These are phyloP conservation scores for Trididemnum clinides DNA, from an alignment of 23 tunicate genomes.

Conservation along the genomic window DNA sequence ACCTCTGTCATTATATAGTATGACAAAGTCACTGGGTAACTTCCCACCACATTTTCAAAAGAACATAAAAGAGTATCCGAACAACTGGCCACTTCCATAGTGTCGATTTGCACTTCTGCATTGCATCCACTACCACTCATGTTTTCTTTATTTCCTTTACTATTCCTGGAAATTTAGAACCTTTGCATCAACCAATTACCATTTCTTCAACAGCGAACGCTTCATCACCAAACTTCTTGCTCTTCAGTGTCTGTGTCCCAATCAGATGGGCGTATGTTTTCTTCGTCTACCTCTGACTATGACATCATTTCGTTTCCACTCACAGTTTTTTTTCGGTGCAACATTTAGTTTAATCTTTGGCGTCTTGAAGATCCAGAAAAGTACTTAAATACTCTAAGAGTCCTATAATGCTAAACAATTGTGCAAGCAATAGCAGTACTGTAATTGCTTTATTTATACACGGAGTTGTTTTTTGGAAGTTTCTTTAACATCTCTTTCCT, in stretches of 20 bases:
- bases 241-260: neutral
- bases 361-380: constrained; percentile 5
- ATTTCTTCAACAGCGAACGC: neutral
- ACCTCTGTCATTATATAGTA: neutral
- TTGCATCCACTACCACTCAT: neutral
- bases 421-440: neutral
- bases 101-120: constrained; percentile 3
- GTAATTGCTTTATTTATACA: neutral
- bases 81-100: neutral
- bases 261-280: neutral
- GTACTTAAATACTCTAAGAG: neutral
- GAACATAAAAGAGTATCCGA: neutral
- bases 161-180: neutral
- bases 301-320: neutral
- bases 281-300: too few relatives aligned
- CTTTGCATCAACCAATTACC: neutral
- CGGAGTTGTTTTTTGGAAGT: neutral
- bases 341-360: neutral
- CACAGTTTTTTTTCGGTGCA: neutral
- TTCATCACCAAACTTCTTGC: neutral
- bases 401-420: neutral
- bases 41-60: neutral
- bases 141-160: neutral
- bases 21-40: neutral
- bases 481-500: neutral